These are phyloP conservation scores for Brassicogethes aeneus DNA, from an alignment of 2,888 invertebrate genomes.

Conservation along the genomic window DNA sequence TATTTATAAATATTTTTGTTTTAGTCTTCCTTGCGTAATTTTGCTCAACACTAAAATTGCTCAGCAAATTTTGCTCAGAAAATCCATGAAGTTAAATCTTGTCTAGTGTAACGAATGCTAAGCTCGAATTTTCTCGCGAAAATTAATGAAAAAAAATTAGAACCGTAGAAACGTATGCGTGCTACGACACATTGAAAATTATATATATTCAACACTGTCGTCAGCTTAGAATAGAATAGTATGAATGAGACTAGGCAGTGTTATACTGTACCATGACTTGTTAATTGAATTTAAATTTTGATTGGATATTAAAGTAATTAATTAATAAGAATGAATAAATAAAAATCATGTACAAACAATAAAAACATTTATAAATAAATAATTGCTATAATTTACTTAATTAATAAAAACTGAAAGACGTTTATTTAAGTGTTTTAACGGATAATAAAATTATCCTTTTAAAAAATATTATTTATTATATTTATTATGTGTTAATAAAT, in stretches of 20 bases:
- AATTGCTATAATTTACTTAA: too few species aligned
- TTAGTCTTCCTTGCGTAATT: background rate
- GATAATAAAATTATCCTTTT: too few species aligned
- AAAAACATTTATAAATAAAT: too few species aligned
- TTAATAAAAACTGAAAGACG: too few species aligned
- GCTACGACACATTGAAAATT: background rate
- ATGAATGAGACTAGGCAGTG: conserved; percentile 40
- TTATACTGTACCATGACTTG: conserved; percentile 44
- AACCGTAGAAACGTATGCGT: background rate
- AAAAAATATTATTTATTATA: too few species aligned
- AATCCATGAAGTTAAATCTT: background rate
- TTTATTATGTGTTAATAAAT: too few species aligned
- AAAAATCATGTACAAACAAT: too few species aligned
- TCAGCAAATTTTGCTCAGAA: background rate
- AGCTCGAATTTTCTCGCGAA: conserved; percentile 11
- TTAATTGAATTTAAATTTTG: too few species aligned
- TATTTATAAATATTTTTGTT: background rate
- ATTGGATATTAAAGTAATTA: too few species aligned
- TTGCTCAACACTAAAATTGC: background rate
- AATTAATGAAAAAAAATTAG: conserved; percentile 7
- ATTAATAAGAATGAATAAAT: too few species aligned
- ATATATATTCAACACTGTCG: conserved; percentile 27
- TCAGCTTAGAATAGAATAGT: conserved; percentile 41
- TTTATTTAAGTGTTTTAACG: too few species aligned
- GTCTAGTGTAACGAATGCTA: background rate